A percentile compares a stretch with the other conserved stretches of the same genome.
phyloP scores from a whole-genome alignment of 2,888 invertebrate genomes.

The Sminthurinus aureus region DNA sequence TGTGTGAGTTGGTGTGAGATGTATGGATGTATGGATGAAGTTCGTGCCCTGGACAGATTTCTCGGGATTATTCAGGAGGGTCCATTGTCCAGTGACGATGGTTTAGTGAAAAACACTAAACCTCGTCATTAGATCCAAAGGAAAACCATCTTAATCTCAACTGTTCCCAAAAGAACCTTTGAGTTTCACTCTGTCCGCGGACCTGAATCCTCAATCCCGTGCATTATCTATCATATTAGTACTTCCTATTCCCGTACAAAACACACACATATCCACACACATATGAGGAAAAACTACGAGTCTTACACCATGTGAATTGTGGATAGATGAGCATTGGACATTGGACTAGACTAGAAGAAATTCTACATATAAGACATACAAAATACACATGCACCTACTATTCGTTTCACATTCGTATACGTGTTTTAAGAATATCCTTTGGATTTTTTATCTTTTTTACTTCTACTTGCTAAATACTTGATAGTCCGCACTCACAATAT shows the following conservation, averaged over 20 bases:
- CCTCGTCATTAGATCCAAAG: constrained; percentile 49
- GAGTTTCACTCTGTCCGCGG: constrained; percentile 32
- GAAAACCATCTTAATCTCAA: constrained; percentile 51
- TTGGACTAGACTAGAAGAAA: too few species aligned
- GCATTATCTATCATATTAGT: not conserved
- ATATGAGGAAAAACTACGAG: too few species aligned
- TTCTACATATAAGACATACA: too few species aligned
- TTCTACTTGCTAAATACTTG: not conserved
- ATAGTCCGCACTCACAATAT: not conserved
- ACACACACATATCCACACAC: too few species aligned
- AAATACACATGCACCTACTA: not conserved
- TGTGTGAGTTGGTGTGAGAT: constrained; percentile 35
- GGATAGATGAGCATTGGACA: too few species aligned
- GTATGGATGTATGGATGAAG: constrained; percentile 47
- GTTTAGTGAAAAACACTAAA: constrained; percentile 54
- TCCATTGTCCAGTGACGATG: constrained; percentile 58
- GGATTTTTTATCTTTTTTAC: not conserved
- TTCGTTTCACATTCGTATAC: not conserved
- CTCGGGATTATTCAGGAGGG: constrained; percentile 56
- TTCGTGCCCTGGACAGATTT: constrained; percentile 59
- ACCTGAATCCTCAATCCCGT: not conserved
- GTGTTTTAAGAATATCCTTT: not conserved
- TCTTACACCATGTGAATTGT: too few species aligned
- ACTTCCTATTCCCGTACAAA: constrained; percentile 16
- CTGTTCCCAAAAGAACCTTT: constrained; percentile 31